These are phyloP conservation scores for Elymnias hypermnestra DNA, from an alignment of 1,140 invertebrate species.

Conservation along the genomic window DNA sequence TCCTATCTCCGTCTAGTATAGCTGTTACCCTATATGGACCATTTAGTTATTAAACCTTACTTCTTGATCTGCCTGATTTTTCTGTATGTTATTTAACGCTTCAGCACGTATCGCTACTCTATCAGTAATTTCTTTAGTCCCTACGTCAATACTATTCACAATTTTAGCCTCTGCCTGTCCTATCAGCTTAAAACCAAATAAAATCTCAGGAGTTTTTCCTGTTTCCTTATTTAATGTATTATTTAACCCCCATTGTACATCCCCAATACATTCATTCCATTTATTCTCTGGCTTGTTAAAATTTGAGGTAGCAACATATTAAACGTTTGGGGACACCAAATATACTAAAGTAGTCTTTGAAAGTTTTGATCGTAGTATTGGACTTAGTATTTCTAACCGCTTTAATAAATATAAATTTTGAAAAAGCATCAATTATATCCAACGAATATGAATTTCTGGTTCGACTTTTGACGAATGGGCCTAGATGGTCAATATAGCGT, in stretches of 20 bases:
- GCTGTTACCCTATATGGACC: no score
- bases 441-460: no score
- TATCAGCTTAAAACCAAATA: constrained; percentile 29
- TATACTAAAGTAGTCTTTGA: constrained; percentile 14
- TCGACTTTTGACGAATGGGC: no score
- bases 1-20: no score
- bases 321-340: constrained; percentile 1
- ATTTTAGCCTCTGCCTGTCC: constrained; percentile 14
- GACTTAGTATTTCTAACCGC: not conserved
- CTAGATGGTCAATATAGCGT: no score
- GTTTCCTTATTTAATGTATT: constrained; percentile 30
- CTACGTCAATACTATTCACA: not conserved
- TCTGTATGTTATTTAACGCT: no score
- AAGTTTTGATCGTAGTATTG: constrained; percentile 4
- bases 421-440: no score
- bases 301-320: constrained; percentile 17
- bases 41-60: constrained; percentile 17
- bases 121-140: no score
- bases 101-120: constrained; percentile 9
- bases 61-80: constrained; percentile 10
- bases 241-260: constrained; percentile 35
- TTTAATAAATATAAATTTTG: not conserved
- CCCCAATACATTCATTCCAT: constrained; percentile 29
- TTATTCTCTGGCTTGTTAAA: constrained; percentile 25
- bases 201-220: constrained; percentile 26